A percentile compares a stretch with the other conserved stretches of the same genome.
Conservation (phyloP, 1,140 invertebrate species). For the Bilobella aurantiaca region DNA sequence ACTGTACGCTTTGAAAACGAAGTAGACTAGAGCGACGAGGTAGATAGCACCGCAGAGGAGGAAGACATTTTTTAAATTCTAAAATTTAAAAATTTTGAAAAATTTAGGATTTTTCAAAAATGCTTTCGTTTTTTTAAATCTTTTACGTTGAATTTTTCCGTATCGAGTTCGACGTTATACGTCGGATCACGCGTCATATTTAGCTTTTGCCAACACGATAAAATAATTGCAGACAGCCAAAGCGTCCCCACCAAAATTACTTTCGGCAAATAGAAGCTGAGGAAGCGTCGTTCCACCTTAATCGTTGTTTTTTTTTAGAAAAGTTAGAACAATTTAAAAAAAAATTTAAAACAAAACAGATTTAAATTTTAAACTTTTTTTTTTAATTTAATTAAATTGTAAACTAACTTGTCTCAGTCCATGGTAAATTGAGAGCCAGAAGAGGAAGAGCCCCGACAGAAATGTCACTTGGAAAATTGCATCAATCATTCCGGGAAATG, state of each 20-base stretch:
- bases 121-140: slow-evolving; percentile 6
- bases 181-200: slow-evolving; percentile 83
- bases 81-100: slow-evolving; percentile 68
- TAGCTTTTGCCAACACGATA: slow-evolving; percentile 80
- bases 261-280: slow-evolving; percentile 86
- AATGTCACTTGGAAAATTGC: slow-evolving; percentile 82
- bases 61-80: slow-evolving; percentile 79
- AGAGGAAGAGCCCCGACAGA: slow-evolving; percentile 72
- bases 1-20: slow-evolving; percentile 80
- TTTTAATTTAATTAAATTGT: slow-evolving; percentile 1
- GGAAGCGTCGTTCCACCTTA: slow-evolving; percentile 74
- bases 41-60: slow-evolving; percentile 74
- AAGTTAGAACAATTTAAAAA: too few relatives aligned
- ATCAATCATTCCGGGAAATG: slow-evolving; percentile 81
- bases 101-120: slow-evolving; percentile 49
- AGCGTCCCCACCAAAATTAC: slow-evolving; percentile 72
- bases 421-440: slow-evolving; percentile 91
- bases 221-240: slow-evolving; percentile 72
- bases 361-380: slow-evolving; percentile 1
- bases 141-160: slow-evolving; percentile 74
- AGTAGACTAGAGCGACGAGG: slow-evolving; percentile 67
- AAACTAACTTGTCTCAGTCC: slow-evolving; percentile 71
- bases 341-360: slow-evolving; percentile 32
- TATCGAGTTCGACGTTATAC: slow-evolving; percentile 81
- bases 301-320: too few relatives aligned